Conservation (phyloP, 2,797 vertebrate genomes). For the Octomys mimax region DNA sequence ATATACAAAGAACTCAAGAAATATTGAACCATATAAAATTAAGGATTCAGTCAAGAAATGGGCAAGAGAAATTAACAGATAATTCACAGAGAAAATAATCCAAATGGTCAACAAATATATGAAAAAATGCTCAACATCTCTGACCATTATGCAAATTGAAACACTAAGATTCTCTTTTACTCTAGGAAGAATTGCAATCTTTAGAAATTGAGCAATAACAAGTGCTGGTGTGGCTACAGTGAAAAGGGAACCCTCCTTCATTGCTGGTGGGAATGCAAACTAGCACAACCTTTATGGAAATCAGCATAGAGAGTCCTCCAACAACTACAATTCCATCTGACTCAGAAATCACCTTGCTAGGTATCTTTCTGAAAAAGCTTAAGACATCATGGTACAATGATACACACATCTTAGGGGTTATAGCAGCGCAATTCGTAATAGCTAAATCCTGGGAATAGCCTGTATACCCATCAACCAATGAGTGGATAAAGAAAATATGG, state of each 20-base stretch:
- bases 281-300: neutral
- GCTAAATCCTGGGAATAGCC: neutral
- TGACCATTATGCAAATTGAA: neutral
- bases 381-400: neutral
- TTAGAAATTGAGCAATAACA: neutral
- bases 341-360: neutral
- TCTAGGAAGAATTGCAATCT: neutral
- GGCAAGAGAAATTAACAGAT: neutral
- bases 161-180: neutral
- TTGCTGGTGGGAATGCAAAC: neutral
- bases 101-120: neutral
- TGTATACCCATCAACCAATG: neutral
- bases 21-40: neutral
- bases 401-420: neutral
- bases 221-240: neutral
- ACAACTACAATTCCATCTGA: neutral
- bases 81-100: neutral
- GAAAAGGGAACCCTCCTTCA: neutral
- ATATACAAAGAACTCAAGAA: neutral
- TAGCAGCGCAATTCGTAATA: neutral
- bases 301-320: neutral
- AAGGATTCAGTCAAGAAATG: neutral
- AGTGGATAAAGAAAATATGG: neutral
- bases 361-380: neutral
- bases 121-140: neutral